These are phyloP conservation scores for Lepilemur septentrionalis DNA, from an alignment of 2,797 vertebrate genomes.

Conservation along the genomic window DNA sequence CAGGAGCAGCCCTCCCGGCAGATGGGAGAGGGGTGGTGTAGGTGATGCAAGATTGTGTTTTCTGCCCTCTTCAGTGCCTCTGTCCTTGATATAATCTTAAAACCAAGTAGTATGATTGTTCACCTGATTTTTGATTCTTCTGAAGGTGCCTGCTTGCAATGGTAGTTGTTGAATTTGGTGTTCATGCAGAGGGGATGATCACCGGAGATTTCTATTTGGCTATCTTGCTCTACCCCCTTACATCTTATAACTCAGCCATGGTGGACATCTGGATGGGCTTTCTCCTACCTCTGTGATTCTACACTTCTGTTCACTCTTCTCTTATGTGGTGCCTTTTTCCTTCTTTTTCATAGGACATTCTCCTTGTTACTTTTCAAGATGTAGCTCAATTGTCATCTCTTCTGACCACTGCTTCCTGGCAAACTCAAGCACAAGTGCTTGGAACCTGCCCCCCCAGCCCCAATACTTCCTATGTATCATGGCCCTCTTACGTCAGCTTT, in stretches of 20 bases:
- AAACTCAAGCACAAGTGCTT: neutral
- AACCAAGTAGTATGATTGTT: neutral
- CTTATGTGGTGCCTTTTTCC: neutral
- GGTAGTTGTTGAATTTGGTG: neutral
- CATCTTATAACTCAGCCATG: neutral
- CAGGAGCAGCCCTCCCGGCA: too few relatives aligned
- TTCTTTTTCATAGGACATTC: neutral
- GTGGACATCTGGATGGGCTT: too few relatives aligned
- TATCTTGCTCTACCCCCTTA: neutral
- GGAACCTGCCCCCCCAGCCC: accelerated
- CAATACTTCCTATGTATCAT: neutral
- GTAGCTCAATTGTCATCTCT: neutral
- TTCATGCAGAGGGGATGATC: neutral
- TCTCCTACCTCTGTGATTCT: neutral
- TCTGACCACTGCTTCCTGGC: neutral
- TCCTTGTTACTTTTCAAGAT: neutral
- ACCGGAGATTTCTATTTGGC: neutral
- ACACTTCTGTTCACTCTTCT: neutral
- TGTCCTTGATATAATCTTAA: neutral
- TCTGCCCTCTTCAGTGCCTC: neutral
- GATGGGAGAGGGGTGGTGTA: too few relatives aligned
- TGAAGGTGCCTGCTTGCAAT: neutral
- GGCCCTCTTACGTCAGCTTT: neutral
- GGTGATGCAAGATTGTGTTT: neutral
- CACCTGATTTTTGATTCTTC: neutral